These are phyloP conservation scores for Allolobophora icterica DNA, from an alignment of 2,888 invertebrate species.

Conservation along the genomic window DNA sequence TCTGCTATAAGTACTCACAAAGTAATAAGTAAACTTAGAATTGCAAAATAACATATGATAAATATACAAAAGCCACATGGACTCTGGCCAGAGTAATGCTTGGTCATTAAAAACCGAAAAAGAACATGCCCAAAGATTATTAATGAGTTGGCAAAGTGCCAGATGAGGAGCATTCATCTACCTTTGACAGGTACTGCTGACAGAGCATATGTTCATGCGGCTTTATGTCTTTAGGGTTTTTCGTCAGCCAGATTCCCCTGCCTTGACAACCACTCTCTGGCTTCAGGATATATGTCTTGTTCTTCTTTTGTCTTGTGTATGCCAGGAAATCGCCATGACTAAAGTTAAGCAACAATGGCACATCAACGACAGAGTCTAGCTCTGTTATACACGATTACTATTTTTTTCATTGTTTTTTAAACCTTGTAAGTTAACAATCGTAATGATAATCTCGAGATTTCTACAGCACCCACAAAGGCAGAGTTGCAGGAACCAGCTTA, in stretches of 20 bases:
- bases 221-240: conserved; percentile 80
- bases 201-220: conserved; percentile 83
- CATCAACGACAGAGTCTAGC: neutral
- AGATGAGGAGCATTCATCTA: conserved; percentile 58
- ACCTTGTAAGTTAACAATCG: no score
- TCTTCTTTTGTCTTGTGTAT: conserved; percentile 76
- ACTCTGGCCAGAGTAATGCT: neutral
- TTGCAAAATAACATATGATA: neutral
- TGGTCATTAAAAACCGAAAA: no score
- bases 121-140: neutral
- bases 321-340: conserved; percentile 65
- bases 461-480: neutral
- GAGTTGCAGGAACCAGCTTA: no score
- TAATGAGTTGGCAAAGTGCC: neutral
- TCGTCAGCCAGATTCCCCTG: conserved; percentile 84
- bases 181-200: conserved; percentile 77
- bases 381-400: neutral
- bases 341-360: neutral
- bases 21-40: neutral
- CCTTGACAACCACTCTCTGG: conserved; percentile 91
- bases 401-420: neutral
- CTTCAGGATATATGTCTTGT: conserved; percentile 83
- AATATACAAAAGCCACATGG: neutral
- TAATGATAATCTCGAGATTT: neutral
- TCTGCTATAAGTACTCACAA: neutral